Base-by-base conservation (phyloP, 1,140 invertebrate species). In the Atta colombica region DNA sequence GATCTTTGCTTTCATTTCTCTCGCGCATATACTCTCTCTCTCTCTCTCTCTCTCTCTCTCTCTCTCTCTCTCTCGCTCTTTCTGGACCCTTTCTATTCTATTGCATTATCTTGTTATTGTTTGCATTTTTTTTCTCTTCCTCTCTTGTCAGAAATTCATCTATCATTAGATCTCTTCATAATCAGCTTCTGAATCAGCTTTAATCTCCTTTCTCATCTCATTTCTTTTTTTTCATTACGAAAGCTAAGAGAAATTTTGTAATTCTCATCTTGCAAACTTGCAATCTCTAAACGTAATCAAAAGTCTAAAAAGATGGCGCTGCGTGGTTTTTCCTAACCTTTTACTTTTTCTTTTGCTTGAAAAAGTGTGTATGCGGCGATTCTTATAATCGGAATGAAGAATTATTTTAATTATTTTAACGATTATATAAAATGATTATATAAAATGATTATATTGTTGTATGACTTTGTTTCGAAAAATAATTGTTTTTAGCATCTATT, bases 221-320 rank as follows among this genome's bases (percentile, higher is more conserved):
- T 61, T 61, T 6, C 31, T 51, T 84, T 82, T 74, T 84, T 60
- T 18, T 69, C 35, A 82, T 51, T 61, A 84, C 18, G 4, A 1
- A 74, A 49, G 21, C 55, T n/a, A 18, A 18, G 45, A 81, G 58
- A 31, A 55, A 78, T 35, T 39, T 69, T 12, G 4, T 6, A 49
- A 74, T 58, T 35, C 58, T 75, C 45, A 61, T 49, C 39, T 63
- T 51, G 72, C 55, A 66, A 66, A 45, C 1, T 45, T 45, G 39
- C 39, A 51, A 51, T n/a, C 25, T 61, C 49, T 77, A 85, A 53
- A 78, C 18, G 25, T 31, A 35, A 85, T 28, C 58, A 55, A 3
- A 69, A 35, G 35, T 51, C 53, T 81, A 61, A 28, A 81, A 86
- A 86, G 63, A 81, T 86, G 84, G 84, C 65, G 75, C 65, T 86